Conservation (phyloP, 2,888 invertebrate genomes). For the Dynastes maya region DNA sequence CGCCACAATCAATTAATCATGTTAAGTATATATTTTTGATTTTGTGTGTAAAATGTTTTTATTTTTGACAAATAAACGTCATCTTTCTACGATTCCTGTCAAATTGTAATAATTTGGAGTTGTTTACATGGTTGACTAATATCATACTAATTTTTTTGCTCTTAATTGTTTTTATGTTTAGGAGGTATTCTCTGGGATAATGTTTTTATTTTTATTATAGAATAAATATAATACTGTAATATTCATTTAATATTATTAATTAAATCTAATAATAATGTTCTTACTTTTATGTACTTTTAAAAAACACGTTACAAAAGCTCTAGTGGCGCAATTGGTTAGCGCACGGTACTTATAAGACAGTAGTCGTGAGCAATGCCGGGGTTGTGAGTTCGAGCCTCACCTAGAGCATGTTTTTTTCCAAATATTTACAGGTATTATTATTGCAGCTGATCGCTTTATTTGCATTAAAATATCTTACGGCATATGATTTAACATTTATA, state of each 20-base stretch:
- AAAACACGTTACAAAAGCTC: constrained; percentile 54
- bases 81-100: constrained; percentile 11
- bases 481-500: no score
- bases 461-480: no score
- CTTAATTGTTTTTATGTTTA: no score
- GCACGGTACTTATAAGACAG: constrained; percentile 99
- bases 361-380: constrained; percentile 98
- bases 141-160: background rate
- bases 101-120: background rate
- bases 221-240: no score
- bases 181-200: no score
- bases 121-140: constrained; percentile 9
- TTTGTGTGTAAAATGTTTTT: constrained; percentile 15
- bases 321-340: constrained; percentile 99
- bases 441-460: no score
- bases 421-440: background rate
- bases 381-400: constrained; percentile 99
- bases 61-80: constrained; percentile 49
- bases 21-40: constrained; percentile 8
- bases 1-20: background rate
- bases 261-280: no score
- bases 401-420: constrained; percentile 83
- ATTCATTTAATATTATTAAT: no score
- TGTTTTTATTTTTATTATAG: no score
- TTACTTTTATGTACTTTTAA: constrained; percentile 6